A percentile compares a stretch with the other conserved stretches of the same genome.
These are phyloP conservation scores for Spodoptera picta DNA, from an alignment of 2,888 invertebrate genomes.

Conservation along the genomic window DNA sequence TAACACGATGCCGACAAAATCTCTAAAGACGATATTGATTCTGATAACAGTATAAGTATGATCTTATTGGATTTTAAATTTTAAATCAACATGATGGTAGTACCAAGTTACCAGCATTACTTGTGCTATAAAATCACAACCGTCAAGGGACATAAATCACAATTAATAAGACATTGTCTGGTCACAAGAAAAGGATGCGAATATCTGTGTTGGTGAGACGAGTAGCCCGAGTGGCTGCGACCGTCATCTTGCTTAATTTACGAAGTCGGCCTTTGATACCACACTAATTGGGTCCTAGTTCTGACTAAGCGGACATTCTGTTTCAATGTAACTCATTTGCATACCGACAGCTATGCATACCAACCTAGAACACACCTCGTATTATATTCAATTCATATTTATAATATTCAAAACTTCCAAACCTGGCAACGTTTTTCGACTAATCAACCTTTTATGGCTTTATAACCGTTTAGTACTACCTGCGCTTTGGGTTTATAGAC, in stretches of 20 bases:
- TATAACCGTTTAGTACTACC: constrained; percentile 52
- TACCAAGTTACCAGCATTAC: constrained; percentile 11
- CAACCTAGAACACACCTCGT: constrained; percentile 13
- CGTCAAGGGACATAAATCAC: constrained; percentile 46
- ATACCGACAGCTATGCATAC: constrained; percentile 39
- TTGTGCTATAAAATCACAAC: constrained; percentile 39
- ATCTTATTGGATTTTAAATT: constrained; percentile 17
- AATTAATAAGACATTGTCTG: constrained; percentile 51
- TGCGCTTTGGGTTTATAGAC: constrained; percentile 51
- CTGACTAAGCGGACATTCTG: constrained; percentile 48
- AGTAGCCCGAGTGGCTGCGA: constrained; percentile 18
- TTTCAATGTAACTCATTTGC: constrained; percentile 51
- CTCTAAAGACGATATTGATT: constrained; percentile 21
- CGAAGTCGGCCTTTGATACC: constrained; percentile 46
- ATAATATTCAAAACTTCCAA: constrained; percentile 26
- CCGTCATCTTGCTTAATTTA: constrained; percentile 49
- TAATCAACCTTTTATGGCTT: constrained; percentile 54
- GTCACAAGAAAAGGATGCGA: constrained; percentile 40
- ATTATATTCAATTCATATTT: constrained; percentile 22
- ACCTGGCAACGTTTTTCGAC: constrained; percentile 32
- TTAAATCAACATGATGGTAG: constrained; percentile 7
- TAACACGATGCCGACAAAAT: constrained; percentile 20
- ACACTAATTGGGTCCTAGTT: constrained; percentile 56
- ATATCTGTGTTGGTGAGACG: constrained; percentile 35
- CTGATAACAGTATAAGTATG: constrained; percentile 10